Evolutionary conservation across 2,888 invertebrate species (phyloP).

Genomic region (Scelioninae gen. 2): DNA sequence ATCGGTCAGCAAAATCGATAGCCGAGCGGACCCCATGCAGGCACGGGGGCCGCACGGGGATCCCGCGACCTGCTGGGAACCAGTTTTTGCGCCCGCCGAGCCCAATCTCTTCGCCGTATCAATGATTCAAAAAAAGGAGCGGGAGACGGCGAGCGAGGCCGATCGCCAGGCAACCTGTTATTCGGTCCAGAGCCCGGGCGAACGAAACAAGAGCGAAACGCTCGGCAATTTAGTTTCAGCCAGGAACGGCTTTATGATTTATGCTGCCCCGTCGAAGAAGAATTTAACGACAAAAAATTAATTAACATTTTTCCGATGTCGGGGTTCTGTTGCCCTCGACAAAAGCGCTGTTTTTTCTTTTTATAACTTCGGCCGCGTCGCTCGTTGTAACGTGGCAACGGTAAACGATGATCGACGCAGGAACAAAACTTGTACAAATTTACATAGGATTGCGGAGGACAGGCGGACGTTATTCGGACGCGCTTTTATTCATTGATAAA

Average conservation of each 20-base stretch:
- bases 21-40: too few species aligned
- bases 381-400: too few species aligned
- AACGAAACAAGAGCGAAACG: constrained; percentile 40
- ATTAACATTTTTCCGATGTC: constrained; percentile 36
- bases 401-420: too few species aligned
- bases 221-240: constrained; percentile 19
- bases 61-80: constrained; percentile 16
- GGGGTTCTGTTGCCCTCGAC: too few species aligned
- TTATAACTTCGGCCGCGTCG: too few species aligned
- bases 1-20: constrained; percentile 47
- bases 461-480: too few species aligned
- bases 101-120: constrained; percentile 50
- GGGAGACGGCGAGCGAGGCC: constrained; percentile 22
- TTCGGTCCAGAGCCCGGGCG: constrained; percentile 10
- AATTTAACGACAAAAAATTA: constrained; percentile 36
- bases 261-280: constrained; percentile 24
- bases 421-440: too few species aligned
- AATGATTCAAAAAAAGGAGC: constrained; percentile 52
- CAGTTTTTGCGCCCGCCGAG: constrained; percentile 46
- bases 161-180: constrained; percentile 54
- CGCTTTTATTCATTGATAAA: too few species aligned
- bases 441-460: too few species aligned
- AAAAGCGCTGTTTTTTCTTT: too few species aligned
- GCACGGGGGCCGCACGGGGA: constrained; percentile 24
- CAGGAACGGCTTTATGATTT: constrained; percentile 50